Evolutionary conservation across 1,140 invertebrate species (phyloP).

Genomic region (Cydia amplana): DNA sequence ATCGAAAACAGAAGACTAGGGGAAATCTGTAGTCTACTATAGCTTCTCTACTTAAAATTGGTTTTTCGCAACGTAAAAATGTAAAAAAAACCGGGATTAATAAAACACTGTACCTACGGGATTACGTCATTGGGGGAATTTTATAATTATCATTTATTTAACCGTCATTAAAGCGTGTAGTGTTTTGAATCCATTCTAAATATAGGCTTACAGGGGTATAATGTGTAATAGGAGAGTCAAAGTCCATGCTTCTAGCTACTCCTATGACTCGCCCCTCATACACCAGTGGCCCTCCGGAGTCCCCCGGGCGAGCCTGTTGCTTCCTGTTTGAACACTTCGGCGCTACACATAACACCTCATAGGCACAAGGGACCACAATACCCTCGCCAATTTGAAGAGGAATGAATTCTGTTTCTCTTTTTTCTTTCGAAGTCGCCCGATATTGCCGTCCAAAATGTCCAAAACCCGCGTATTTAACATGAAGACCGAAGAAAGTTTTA

Average conservation of each 20-base stretch:
- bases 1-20: too few relatives aligned
- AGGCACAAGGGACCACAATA: neutral
- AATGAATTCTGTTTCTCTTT: neutral
- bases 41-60: too few relatives aligned
- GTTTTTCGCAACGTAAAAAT: too few relatives aligned
- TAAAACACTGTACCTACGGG: too few relatives aligned
- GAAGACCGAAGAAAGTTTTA: neutral
- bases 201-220: neutral
- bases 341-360: neutral
- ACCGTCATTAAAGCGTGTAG: neutral
- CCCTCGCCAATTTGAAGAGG: neutral
- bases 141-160: too few relatives aligned
- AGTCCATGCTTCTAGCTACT: neutral
- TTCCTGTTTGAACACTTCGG: neutral
- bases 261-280: neutral
- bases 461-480: neutral
- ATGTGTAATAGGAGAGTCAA: neutral
- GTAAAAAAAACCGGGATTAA: too few relatives aligned
- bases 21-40: too few relatives aligned
- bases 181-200: constrained; percentile 1
- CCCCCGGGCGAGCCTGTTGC: neutral
- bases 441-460: neutral
- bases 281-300: constrained; percentile 3
- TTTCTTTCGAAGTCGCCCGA: neutral
- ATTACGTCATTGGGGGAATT: too few relatives aligned